Base-by-base conservation (phyloP, 2,888 invertebrate species). In the Cyclophora punctaria region DNA sequence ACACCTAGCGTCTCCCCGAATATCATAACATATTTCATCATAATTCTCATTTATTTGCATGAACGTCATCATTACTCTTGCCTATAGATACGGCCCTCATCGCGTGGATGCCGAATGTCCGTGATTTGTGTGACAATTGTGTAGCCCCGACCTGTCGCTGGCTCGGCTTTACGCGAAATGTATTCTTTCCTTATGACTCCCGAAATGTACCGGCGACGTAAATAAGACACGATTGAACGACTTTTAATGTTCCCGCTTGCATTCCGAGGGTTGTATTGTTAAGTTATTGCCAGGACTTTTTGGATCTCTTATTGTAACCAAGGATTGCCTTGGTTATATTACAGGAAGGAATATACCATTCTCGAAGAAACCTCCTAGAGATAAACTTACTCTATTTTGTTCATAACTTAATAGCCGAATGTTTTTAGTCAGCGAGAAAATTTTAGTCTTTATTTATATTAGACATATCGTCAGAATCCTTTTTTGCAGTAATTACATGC, bases 101-200 rank as follows among this genome's bases (percentile, higher is more conserved):
- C 20, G 20, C 35, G 48, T 55, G 55, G 56, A 62, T 63, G 63
- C 60, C 59, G 63, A 37, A 37, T 34, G 59, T 60, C 56, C 71
- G 68, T 75, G 75, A 73, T 73, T 75, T 71, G 75, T 75, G 71
- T 71, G 64, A 66, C 71, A 67, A 73, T 73, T 71, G 73, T 69
- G 68, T 68, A 67, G 69, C 65, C 68, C 63, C 64, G 60, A 20
- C 20, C 66, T 64, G 70, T 66, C 65, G 63, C 48, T 52, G 52
- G 51, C 51, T 53, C 50, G 52, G 58, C 48, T 52, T 53, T 42
- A 57, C 51, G 57, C 62, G 57, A 55, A 57, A 49, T 52, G 49
- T 64, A 57, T 56, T 59, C 56, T 48, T 46, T 56, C 7, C 43
- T 45, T 41, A 35, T 40, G 40, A 6, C 7, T 42, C 50, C 56